Percentiles rank a stretch among this genome's conserved stretches.
Conservation (phyloP, 1,140 invertebrate species). For the Caenorhabditis inopinata region DNA sequence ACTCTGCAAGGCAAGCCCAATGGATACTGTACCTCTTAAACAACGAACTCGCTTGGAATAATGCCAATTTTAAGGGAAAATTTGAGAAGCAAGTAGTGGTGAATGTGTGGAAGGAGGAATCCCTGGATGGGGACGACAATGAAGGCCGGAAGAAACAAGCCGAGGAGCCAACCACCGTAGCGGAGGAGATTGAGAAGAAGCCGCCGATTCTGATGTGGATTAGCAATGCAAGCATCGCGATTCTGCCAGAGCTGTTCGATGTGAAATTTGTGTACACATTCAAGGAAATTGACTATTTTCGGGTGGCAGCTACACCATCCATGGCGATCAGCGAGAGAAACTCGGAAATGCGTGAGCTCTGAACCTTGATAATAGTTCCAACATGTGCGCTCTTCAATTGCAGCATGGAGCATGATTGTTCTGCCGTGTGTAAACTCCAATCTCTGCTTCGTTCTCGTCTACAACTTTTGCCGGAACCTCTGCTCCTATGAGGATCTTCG, state of each 20-base stretch:
- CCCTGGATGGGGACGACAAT: not conserved
- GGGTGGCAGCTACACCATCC: not conserved
- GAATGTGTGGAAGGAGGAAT: not conserved
- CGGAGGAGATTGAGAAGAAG: not conserved
- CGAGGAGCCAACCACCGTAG: not conserved
- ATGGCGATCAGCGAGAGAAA: not conserved
- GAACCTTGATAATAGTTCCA: not conserved
- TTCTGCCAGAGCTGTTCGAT: not conserved
- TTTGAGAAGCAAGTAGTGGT: not conserved
- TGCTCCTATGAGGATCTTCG: not conserved
- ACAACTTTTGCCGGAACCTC: not conserved
- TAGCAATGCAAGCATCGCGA: not conserved
- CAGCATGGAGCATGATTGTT: not conserved
- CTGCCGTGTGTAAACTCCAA: not conserved
- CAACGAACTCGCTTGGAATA: no score
- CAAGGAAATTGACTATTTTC: not conserved
- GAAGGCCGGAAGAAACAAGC: not conserved
- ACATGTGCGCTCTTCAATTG: not conserved
- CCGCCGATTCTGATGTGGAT: not conserved
- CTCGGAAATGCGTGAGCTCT: not conserved
- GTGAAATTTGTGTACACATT: not conserved
- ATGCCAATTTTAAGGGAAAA: not conserved
- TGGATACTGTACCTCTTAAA: no score
- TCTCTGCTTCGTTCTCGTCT: not conserved
- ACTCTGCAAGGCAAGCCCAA: no score